A percentile compares a stretch with the other conserved stretches of the same genome.
Evolutionary conservation across 2,797 vertebrate genomes (phyloP).

Genomic region (Austrolebias charrua): DNA sequence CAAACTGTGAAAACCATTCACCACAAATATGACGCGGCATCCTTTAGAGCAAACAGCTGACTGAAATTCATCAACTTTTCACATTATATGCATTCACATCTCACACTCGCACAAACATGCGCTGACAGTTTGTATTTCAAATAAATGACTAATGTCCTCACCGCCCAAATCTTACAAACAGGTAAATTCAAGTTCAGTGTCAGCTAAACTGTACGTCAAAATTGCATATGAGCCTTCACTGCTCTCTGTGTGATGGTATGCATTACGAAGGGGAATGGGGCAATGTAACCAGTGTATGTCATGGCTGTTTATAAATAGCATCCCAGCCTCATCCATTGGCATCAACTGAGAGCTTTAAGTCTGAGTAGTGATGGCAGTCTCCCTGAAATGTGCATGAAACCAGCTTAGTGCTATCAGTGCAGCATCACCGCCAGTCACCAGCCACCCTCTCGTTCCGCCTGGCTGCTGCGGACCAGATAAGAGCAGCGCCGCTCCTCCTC

Average conservation of each 20-base stretch:
- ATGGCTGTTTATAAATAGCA: constrained; percentile 70
- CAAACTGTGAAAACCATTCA: constrained; percentile 57
- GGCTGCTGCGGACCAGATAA: constrained; percentile 80
- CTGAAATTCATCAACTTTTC: constrained; percentile 60
- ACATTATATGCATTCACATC: constrained; percentile 33
- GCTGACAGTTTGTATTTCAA: constrained; percentile 43
- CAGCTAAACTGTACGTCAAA: constrained; percentile 69
- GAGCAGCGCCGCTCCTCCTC: constrained; percentile 54
- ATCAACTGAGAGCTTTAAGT: constrained; percentile 64
- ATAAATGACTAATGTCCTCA: constrained; percentile 59
- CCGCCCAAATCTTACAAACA: constrained; percentile 57
- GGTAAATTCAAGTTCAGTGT: constrained; percentile 61
- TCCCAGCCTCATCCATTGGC: constrained; percentile 58
- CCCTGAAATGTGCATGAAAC: constrained; percentile 77
- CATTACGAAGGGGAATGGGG: constrained; percentile 53
- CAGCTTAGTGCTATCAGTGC: constrained; percentile 74
- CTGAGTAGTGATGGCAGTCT: constrained; percentile 65
- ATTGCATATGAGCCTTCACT: constrained; percentile 48
- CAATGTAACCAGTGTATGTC: constrained; percentile 59
- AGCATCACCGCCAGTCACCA: constrained; percentile 78
- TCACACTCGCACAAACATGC: constrained; percentile 39
- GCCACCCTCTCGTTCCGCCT: constrained; percentile 71
- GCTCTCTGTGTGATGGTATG: constrained; percentile 36
- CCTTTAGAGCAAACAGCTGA: constrained; percentile 49
- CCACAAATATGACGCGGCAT: constrained; percentile 42